Evolutionary conservation across 2,888 invertebrate species (phyloP), one percentile per base, ranked within the genome.

Genomic region (Agrypnus murinus): DNA sequence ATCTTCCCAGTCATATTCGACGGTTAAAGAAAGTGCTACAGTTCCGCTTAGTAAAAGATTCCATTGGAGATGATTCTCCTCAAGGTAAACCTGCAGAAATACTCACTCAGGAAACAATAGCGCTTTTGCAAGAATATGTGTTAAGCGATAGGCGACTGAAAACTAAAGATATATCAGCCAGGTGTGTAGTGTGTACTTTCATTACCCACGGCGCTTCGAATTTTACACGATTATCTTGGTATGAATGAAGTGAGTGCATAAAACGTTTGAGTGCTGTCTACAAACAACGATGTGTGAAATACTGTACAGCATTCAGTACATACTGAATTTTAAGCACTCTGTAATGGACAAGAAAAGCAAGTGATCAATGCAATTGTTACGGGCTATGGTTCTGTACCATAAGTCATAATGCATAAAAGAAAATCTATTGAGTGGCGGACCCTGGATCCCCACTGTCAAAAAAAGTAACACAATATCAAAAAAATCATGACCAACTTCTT

Each of bases 171-270:
- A 8, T 67, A 25, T 14, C 67, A 67, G 59, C 34, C 2, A 62
- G 45, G 40, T 38, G 5, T 34, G 53, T 34, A 31, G n/a, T n/a
- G n/a, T n/a, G n/a, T n/a, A n/a, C 38, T 59, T 58, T 58, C 46
- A 25, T 15, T 43, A 53, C 40, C 40, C 12, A 58, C 45, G 14
- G 32, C 59, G 8, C 31, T 31, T 38, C 32, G 46, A 25, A 43
- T 43, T 43, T 36, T 59, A 19, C 31, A 65, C 32, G 53, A 45
- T 2, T 32, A 58, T 38, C 5, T 65, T 40, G 53, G 53, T 32
- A 45, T 65, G 58, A 65, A 57, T 2, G 43, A 65, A 48, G 66
- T 66, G 14, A 66, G 66, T 66, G 59, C 46, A n/a, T 45, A n/a
- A 59, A 43, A 60, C 25, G 46, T 46, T 34, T 59, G 6, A 43